Evolutionary conservation across 2,113 vertebrate genomes (phyloP), one percentile per base, ranked within the genome.

Genomic region (Platysteira castanea): DNA sequence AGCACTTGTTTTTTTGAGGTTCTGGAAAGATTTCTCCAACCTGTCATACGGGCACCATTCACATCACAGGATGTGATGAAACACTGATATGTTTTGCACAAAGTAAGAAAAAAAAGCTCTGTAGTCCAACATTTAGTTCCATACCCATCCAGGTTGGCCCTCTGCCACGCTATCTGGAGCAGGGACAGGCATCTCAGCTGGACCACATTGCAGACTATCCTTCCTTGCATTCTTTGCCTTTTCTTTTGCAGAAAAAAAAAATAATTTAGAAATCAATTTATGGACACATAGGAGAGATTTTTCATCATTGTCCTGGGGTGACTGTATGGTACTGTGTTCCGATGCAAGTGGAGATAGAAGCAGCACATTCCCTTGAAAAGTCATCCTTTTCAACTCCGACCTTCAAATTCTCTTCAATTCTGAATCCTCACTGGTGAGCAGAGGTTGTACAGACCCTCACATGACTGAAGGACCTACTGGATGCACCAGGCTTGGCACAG

Each of bases 381-480:
- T 30, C 53, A 68, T 24, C 10, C 21, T 79, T 86, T 68, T 67
- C 23, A 49, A 14, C 8, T 87, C 16, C 21, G 3, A 53, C 30
- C 22, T 85, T 30, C 75, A 80, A 76, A 65, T 39, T 37, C 37
- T 5, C 57, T 82, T 57, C 16, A 68, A 9, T 26, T 18, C 65
- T 73, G 15, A 4, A 50, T 24, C 24, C 33, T 63, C 5, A 1
- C 15, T 33, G 37, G 20, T 0, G 2, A 93, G 12, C 24, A 74
- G 53, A 41, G 22, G 23, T n/a, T 64, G 27, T 71, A n/a, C 44
- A 68, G 27, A 7, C 31, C 33, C 30, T 80, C 15, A 15, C 15
- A 5, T 6, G 24, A 42, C 11, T 1, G 2, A 82, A 85, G 26
- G n/a, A 53, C 26, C 44, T 31, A 37, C 68, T 17, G 54, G 30